Conservation (phyloP, 2,888 invertebrate species). For the Tenthredo livida region DNA sequence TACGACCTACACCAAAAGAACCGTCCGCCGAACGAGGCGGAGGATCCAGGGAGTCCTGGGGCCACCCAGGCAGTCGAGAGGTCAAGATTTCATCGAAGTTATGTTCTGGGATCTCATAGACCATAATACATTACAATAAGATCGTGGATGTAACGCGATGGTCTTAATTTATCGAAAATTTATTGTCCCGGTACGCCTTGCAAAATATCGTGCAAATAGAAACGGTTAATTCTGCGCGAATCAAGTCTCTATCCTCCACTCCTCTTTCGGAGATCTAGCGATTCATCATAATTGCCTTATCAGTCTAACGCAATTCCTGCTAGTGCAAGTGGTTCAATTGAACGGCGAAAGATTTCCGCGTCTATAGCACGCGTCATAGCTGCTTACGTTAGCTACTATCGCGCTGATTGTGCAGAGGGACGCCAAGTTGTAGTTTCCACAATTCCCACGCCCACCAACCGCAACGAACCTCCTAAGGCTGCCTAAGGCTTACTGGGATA, state of each 20-base stretch:
- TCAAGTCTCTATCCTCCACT: background rate
- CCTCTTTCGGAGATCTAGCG: background rate
- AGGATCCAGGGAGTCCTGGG: constrained; percentile 45
- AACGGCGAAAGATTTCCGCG: background rate
- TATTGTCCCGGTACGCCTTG: background rate
- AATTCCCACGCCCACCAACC: constrained; percentile 68
- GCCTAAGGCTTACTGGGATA: constrained; percentile 2
- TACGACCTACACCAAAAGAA: constrained; percentile 44
- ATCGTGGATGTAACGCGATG: constrained; percentile 3
- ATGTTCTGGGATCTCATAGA: constrained; percentile 27
- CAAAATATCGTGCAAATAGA: background rate
- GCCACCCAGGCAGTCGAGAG: constrained; percentile 52
- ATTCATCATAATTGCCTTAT: constrained; percentile 2
- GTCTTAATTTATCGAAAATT: background rate
- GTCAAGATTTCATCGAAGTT: constrained; percentile 53
- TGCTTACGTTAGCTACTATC: background rate
- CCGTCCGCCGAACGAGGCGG: background rate
- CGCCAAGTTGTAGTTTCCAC: constrained; percentile 60
- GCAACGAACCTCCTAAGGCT: constrained; percentile 55
- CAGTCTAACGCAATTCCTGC: background rate
- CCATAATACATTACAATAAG: background rate
- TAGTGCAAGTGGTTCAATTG: background rate
- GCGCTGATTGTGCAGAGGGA: constrained; percentile 12
- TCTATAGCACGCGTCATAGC: background rate
- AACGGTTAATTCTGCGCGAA: background rate